Evolutionary conservation across 2,888 invertebrate genomes (phyloP), one percentile per base, ranked within the genome.

Genomic region (Tetragonisca angustula): DNA sequence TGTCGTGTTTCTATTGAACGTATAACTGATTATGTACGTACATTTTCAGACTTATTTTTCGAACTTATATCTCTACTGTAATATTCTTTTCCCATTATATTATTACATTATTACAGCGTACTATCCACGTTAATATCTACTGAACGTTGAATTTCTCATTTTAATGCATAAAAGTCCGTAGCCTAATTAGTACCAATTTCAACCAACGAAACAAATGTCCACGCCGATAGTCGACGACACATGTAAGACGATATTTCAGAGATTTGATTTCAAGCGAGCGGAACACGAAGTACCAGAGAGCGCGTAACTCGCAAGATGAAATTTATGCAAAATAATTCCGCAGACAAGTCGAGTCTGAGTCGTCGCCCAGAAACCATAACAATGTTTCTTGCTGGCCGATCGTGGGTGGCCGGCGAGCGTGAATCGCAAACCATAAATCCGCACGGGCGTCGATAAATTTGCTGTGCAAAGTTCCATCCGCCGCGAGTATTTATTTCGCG

Each of bases 261-360:
- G 24, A 67, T 21, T 75, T 24, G 64, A 64, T 52, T 64, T 36
- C 36, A 9, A 36, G 24, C 11, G 13, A 27, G 49, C n/a, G n/a
- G 21, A 36, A 43, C 43, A n/a, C 21, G 24, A 24, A 24, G 43
- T 43, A 52, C 27, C 54, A 24, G 15, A 32, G 17, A 21, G n/a
- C 32, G 27, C 43, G 2, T 43, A 43, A 43, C 71, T 81, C 76
- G 64, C 77, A 72, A 61, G 79, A 59, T 50, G 32, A 84, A 87
- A 85, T 89, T 89, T 85, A 87, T 86, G 88, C 81, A 88, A 87
- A 82, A 82, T 87, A 84, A 88, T 81, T 77, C 82, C 68, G 59
- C n/a, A 64, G 76, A 59, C 67, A 50, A 76, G 67, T 59, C 76
- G 74, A 52, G 73, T 32, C 21, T 78, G 76, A 70, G 62, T 68